A percentile compares a stretch with the other conserved stretches of the same genome.
Evolutionary conservation across 2,113 vertebrate genomes (phyloP).

Genomic region (Natator depressus): DNA sequence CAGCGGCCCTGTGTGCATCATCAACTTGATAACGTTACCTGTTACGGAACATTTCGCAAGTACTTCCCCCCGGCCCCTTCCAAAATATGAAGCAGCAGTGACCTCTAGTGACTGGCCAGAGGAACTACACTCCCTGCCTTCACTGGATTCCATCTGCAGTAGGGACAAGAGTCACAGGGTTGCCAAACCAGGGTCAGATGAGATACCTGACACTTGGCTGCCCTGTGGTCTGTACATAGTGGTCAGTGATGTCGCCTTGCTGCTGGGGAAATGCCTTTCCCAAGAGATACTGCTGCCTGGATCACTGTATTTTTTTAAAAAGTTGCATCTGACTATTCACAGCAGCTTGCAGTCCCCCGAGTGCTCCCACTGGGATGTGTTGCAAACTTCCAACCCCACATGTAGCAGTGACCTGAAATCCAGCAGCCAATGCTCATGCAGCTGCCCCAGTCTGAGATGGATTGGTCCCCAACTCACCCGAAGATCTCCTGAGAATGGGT

Average conservation of each 20-base stretch:
- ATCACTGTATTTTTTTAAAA: neutral
- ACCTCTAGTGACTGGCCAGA: neutral
- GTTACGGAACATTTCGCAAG: neutral
- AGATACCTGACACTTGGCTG: too few species aligned
- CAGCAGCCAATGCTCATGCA: too few species aligned
- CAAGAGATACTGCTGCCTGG: neutral
- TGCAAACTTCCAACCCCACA: too few species aligned
- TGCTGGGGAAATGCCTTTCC: neutral
- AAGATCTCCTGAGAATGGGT: too few species aligned
- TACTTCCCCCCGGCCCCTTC: neutral
- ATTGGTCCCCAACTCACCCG: too few species aligned
- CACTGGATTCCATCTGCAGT: neutral
- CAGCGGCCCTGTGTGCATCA: neutral
- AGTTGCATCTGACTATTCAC: neutral
- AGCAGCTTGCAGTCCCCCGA: neutral
- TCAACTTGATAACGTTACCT: neutral
- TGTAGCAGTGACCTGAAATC: too few species aligned
- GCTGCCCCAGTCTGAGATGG: too few species aligned
- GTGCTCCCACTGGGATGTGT: too few species aligned
- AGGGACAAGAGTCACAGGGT: too few species aligned
- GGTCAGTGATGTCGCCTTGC: neutral
- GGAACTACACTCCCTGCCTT: neutral
- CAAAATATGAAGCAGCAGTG: neutral
- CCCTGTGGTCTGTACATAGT: too few species aligned
- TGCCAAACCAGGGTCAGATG: too few species aligned